phyloP scores from a whole-genome alignment of 2,113 vertebrate genomes.

The Silurus glanis region DNA sequence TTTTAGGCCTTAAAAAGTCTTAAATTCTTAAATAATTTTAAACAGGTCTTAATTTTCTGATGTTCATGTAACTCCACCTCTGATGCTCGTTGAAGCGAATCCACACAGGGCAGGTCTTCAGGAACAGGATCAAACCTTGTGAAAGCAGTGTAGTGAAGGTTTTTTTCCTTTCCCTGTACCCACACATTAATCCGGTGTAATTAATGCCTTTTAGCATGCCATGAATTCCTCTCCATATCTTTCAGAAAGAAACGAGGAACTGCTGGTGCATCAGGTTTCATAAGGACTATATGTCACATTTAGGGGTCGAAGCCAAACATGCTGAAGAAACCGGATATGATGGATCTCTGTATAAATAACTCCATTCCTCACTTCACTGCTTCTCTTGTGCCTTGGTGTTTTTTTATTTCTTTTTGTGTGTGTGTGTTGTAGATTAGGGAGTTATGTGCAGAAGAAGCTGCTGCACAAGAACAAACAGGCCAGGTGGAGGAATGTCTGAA shows the following conservation, averaged over 20 bases:
- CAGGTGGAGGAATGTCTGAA: slow-evolving; percentile 98
- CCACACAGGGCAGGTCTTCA: not conserved
- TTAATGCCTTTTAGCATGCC: not conserved
- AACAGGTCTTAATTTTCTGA: no score
- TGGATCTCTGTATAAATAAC: not conserved
- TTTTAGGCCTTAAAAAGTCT: no score
- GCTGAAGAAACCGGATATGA: not conserved
- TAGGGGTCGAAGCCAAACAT: not conserved
- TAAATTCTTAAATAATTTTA: no score
- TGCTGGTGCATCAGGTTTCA: not conserved
- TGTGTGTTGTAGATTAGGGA: slow-evolving; percentile 77
- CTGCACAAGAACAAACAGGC: slow-evolving; percentile 94
- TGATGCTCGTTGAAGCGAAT: not conserved
- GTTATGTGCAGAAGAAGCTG: slow-evolving; percentile 91
- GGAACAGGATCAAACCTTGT: not conserved
- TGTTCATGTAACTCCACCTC: no score
- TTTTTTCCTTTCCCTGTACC: not conserved
- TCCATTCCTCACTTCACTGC: not conserved
- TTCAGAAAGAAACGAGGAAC: not conserved
- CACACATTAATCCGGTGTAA: not conserved
- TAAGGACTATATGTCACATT: not conserved
- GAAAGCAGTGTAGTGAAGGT: not conserved
- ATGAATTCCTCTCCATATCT: not conserved
- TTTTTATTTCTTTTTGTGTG: no score
- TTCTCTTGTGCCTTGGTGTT: not conserved